A percentile compares a stretch with the other conserved stretches of the same genome.
Conservation (phyloP, 1,140 invertebrate species). For the Hormaphis cornu region DNA sequence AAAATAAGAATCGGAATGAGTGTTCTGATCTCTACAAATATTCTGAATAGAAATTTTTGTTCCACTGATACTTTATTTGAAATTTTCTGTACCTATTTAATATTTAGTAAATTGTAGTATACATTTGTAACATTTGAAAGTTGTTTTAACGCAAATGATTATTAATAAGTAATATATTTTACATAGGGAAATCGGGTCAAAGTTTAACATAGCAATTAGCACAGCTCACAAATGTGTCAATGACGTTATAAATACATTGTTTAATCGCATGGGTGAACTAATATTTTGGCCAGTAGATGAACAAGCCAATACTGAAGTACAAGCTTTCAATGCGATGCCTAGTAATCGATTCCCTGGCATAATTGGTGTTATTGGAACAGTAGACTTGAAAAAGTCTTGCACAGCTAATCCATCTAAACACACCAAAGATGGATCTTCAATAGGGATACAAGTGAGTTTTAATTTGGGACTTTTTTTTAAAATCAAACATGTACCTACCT, state of each 20-base stretch:
- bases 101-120: too few species aligned
- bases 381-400: constrained; percentile 18
- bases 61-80: too few species aligned
- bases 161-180: neutral
- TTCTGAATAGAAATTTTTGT: too few species aligned
- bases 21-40: too few species aligned
- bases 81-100: too few species aligned
- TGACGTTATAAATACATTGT: neutral
- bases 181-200: constrained; percentile 1
- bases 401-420: constrained; percentile 21
- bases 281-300: constrained; percentile 16
- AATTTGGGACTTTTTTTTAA: too few species aligned
- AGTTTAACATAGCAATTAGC: constrained; percentile 15
- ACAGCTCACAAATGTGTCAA: constrained; percentile 22
- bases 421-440: constrained; percentile 10
- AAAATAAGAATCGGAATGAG: too few species aligned
- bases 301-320: constrained; percentile 4
- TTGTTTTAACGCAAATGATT: too few species aligned
- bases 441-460: neutral
- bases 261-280: constrained; percentile 10
- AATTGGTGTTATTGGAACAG: constrained; percentile 16
- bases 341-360: neutral
- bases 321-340: neutral
- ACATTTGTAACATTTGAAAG: too few species aligned
- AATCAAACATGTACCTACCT: too few species aligned